These are phyloP conservation scores for Globia sparganii DNA, from an alignment of 2,888 invertebrate genomes.

Conservation along the genomic window DNA sequence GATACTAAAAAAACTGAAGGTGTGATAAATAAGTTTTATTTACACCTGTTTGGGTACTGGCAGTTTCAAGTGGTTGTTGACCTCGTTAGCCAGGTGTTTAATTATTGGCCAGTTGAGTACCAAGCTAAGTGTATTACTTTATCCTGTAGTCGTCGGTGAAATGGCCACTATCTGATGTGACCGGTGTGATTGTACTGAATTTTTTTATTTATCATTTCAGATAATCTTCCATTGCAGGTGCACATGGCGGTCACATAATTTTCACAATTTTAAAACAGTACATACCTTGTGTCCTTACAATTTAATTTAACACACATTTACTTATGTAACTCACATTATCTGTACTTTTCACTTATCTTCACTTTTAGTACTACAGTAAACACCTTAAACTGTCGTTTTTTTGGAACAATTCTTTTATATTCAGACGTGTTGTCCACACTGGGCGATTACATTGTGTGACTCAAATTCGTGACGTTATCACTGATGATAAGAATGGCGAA, in stretches of 20 bases:
- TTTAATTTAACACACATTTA: constrained; percentile 49
- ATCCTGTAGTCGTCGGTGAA: not conserved
- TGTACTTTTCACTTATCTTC: constrained; percentile 53
- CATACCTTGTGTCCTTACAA: constrained; percentile 48
- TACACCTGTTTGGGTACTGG: constrained; percentile 9
- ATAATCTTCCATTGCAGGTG: not conserved
- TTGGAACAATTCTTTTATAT: constrained; percentile 56
- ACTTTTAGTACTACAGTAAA: constrained; percentile 46
- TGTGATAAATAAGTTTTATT: constrained; percentile 8
- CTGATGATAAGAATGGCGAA: constrained; percentile 81
- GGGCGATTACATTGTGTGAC: constrained; percentile 82
- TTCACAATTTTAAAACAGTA: constrained; percentile 12
- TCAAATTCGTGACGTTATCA: constrained; percentile 85
- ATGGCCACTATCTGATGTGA: constrained; percentile 10
- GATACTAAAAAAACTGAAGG: not conserved
- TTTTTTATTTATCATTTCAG: not conserved
- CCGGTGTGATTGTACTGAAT: not conserved
- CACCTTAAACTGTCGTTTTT: constrained; percentile 32
- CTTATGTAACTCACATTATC: constrained; percentile 64
- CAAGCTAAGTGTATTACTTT: constrained; percentile 18
- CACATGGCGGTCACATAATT: not conserved
- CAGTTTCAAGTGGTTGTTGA: constrained; percentile 52
- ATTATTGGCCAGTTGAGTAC: constrained; percentile 25
- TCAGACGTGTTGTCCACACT: constrained; percentile 74
- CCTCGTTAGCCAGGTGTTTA: constrained; percentile 39